These are phyloP conservation scores for Rhinopomastus cyanomelas DNA, from an alignment of 2,113 vertebrate genomes.

Conservation along the genomic window DNA sequence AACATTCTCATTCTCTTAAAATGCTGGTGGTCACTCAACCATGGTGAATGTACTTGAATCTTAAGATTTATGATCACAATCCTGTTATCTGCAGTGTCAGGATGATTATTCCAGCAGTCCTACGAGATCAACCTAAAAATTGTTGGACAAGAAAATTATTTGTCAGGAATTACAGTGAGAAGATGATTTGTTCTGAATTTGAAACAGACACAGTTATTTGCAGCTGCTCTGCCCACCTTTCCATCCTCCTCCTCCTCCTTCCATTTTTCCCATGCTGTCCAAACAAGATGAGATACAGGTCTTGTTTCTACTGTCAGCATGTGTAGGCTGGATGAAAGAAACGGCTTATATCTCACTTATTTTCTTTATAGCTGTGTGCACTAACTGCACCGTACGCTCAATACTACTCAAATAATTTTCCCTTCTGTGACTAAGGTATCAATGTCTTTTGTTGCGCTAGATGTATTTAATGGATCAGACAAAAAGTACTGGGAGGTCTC, in stretches of 20 bases:
- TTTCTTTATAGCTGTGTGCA: background rate
- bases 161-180: conserved; percentile 27
- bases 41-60: conserved; percentile 43
- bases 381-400: background rate
- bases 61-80: conserved; percentile 45
- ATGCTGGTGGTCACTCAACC: conserved; percentile 30
- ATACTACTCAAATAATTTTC: background rate
- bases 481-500: background rate
- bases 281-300: conserved; percentile 3
- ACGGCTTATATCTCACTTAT: background rate
- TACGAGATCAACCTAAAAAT: conserved; percentile 19
- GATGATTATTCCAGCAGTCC: conserved; percentile 39
- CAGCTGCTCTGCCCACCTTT: conserved; percentile 41
- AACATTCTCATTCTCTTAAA: conserved; percentile 8
- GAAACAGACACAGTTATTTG: conserved; percentile 36
- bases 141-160: conserved; percentile 47
- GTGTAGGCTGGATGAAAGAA: background rate
- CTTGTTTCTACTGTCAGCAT: background rate
- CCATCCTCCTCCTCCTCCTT: too few relatives aligned
- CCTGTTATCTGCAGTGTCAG: conserved; percentile 58
- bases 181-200: conserved; percentile 41
- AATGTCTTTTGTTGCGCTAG: background rate
- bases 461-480: background rate
- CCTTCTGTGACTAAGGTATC: background rate
- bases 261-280: conserved; percentile 2